Percentiles rank a stretch among this genome's conserved stretches.
Conservation (phyloP, 2,888 invertebrate genomes). For the Dryocosmus kuriphilus region DNA sequence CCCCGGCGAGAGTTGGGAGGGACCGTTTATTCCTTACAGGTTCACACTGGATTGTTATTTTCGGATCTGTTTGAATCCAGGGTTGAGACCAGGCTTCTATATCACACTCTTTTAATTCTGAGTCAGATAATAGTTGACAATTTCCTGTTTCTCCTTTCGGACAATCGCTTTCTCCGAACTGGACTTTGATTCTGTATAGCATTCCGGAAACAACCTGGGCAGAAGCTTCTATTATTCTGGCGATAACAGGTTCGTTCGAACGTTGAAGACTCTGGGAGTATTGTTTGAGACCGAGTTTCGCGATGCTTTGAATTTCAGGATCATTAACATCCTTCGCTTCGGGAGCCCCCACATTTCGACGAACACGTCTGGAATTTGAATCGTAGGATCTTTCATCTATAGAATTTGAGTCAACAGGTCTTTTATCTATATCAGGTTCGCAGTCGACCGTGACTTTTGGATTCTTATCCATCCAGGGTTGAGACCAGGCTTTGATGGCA, state of each 20-base stretch:
- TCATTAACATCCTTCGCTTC: constrained; percentile 55
- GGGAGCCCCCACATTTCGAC: too few species aligned
- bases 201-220: constrained; percentile 80
- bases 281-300: constrained; percentile 57
- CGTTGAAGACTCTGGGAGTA: constrained; percentile 60
- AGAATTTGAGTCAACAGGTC: too few species aligned
- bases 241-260: constrained; percentile 68
- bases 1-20: constrained; percentile 46
- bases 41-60: constrained; percentile 46
- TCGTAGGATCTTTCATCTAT: constrained; percentile 15
- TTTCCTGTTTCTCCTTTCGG: constrained; percentile 71
- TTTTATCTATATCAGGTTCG: not conserved
- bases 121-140: constrained; percentile 67
- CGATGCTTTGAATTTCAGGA: constrained; percentile 58
- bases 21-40: not conserved
- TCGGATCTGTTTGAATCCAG: constrained; percentile 78
- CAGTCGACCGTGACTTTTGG: constrained; percentile 48
- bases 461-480: constrained; percentile 80
- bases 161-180: constrained; percentile 81
- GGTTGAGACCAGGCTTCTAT: constrained; percentile 81
- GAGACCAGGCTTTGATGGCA: constrained; percentile 80
- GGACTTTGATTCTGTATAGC: constrained; percentile 80
- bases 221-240: constrained; percentile 77
- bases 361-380: too few species aligned
- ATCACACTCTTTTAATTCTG: constrained; percentile 74